These are phyloP conservation scores for Lasioglossum leucozonium DNA, from an alignment of 2,888 invertebrate species.

Conservation along the genomic window DNA sequence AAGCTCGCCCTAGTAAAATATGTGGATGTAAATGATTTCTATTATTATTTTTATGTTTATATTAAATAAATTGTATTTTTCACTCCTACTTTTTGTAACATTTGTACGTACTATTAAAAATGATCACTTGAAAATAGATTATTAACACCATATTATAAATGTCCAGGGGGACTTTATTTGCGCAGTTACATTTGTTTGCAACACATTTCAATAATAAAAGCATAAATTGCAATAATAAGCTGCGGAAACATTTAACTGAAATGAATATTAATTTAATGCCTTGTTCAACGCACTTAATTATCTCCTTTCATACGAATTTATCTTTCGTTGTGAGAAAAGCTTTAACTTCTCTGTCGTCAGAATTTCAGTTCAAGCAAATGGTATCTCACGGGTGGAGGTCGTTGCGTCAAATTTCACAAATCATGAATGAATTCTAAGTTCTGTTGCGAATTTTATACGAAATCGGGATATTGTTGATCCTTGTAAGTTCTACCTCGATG, in stretches of 20 bases:
- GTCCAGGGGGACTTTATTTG: neutral
- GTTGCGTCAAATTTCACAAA: conserved; percentile 83
- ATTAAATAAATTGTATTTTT: neutral
- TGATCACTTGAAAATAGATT: neutral
- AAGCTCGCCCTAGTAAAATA: neutral
- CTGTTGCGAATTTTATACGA: conserved; percentile 74
- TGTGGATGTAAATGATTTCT: neutral
- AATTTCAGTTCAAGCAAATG: conserved; percentile 84
- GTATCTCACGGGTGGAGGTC: conserved; percentile 85
- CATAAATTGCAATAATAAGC: neutral
- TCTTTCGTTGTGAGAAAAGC: conserved; percentile 34
- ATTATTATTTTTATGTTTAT: neutral
- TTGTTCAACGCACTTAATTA: neutral
- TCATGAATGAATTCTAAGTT: conserved; percentile 84
- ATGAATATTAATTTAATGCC: conserved; percentile 12
- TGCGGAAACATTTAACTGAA: neutral
- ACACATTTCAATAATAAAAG: neutral
- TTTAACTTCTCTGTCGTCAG: conserved; percentile 43
- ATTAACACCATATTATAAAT: conserved; percentile 1
- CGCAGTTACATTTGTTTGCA: neutral
- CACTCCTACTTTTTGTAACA: neutral
- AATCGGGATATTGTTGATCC: conserved; percentile 57
- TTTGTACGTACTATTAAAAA: conserved; percentile 3
- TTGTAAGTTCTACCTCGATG: conserved; percentile 74
- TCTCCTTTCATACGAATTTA: neutral